These are phyloP conservation scores for Engystomops pustulosus DNA, from an alignment of 2,113 vertebrate genomes.

Conservation along the genomic window DNA sequence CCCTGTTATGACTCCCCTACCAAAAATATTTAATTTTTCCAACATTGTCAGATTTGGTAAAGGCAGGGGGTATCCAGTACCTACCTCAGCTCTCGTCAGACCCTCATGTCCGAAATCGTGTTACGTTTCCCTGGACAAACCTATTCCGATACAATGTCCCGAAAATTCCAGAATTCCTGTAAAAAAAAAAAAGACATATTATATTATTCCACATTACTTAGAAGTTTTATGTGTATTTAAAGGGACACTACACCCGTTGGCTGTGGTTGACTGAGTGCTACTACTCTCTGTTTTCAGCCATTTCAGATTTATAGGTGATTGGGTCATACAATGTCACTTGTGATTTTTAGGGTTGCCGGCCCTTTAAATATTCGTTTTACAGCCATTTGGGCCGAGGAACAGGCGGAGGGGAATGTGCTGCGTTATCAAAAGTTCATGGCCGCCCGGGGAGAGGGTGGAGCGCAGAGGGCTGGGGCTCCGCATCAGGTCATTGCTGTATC, in stretches of 20 bases:
- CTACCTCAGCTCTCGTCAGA: constrained; percentile 7
- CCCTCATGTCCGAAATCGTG: background rate
- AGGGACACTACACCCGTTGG: no score
- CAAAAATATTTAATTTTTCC: no score
- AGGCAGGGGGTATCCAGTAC: background rate
- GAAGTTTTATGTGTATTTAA: no score
- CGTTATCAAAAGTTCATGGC: background rate
- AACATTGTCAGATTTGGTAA: no score
- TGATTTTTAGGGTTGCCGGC: background rate
- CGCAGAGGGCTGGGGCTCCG: background rate
- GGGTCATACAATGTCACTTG: no score
- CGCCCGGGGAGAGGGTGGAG: constrained; percentile 16
- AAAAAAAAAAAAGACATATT: background rate
- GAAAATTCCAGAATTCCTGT: background rate
- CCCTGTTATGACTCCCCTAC: no score
- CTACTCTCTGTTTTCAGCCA: background rate
- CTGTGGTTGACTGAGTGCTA: background rate
- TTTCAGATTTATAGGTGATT: background rate
- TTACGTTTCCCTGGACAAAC: background rate
- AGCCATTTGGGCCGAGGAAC: background rate
- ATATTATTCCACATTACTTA: no score
- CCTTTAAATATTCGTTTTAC: background rate
- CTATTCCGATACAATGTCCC: background rate
- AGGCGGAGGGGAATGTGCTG: background rate
- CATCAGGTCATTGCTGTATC: background rate